Evolutionary conservation across 2,888 invertebrate genomes (phyloP), one percentile per base, ranked within the genome.

Genomic region (Rhogogaster chlorosoma): DNA sequence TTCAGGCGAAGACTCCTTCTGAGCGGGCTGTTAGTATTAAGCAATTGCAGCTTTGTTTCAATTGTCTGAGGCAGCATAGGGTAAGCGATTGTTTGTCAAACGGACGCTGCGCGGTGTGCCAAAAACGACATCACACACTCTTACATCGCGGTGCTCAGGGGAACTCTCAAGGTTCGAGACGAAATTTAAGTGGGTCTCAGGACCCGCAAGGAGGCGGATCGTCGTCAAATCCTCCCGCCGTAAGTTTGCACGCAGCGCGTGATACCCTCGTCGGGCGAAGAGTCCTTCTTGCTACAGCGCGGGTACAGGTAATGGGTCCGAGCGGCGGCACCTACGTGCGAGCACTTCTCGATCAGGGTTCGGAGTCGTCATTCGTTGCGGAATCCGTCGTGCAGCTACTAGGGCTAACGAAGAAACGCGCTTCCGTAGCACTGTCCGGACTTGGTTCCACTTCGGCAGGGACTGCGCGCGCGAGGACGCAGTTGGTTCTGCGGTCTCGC

Each of bases 311-410:
- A 10, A 22, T 57, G 4, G 83, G 83, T 22, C 70, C 77, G 4
- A 61, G 15, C 4, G 86, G 83, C 3, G 18, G 26, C 10, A 73
- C 49, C 32, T 18, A 10, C 32, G 83, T 80, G 18, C 83, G 86
- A 0, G 86, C 85, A 12, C 73, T 86, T 2, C 12, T 85, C 7
- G 86, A 86, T 85, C 85, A 85, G 45, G 85, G 85, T 1, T 84
- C 85, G 29, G 84, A 86, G 67, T 53, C 64, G 12, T 71, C 84
- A 15, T 86, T 86, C 45, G 42, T 86, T 10, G 42, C 85, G 22
- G 86, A 84, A 71, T 78, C 85, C 0, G 18, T 80, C 10, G 85
- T 71, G 2, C 86, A 85, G 70, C 18, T 78, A 7, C 32, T 86
- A 6, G 80, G 67, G n/a, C 61, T 82, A 2, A 6, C 70, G 12